Evolutionary conservation across 2,797 vertebrate genomes (phyloP).

Genomic region (Oryzias dopingdopingensis): DNA sequence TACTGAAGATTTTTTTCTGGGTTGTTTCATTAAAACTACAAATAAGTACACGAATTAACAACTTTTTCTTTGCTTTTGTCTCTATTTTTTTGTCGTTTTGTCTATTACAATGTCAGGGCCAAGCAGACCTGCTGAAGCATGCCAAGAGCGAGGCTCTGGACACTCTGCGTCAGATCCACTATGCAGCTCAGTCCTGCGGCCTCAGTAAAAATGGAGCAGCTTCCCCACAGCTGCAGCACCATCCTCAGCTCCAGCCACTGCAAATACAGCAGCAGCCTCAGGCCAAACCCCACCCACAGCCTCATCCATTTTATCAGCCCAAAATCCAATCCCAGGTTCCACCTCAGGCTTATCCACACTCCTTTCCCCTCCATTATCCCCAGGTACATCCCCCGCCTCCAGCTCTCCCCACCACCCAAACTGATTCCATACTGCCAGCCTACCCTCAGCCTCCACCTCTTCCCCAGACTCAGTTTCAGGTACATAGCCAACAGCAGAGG

Average conservation of each 20-base stretch:
- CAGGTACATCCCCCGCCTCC: constrained; percentile 27
- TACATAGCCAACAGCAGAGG: constrained; percentile 62
- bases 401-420: constrained; percentile 45
- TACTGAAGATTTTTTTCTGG: not conserved
- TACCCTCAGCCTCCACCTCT: constrained; percentile 59
- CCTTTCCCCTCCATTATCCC: constrained; percentile 36
- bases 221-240: constrained; percentile 71
- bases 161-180: constrained; percentile 91
- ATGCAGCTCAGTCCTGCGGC: constrained; percentile 88
- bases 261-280: constrained; percentile 50
- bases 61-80: not conserved
- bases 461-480: constrained; percentile 39
- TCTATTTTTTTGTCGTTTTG: not conserved
- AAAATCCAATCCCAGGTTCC: constrained; percentile 40
- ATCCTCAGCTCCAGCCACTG: constrained; percentile 43
- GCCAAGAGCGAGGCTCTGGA: constrained; percentile 88
- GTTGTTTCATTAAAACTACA: too few species aligned
- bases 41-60: not conserved
- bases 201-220: constrained; percentile 84
- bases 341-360: constrained; percentile 44
- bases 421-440: constrained; percentile 54
- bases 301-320: constrained; percentile 30
- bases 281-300: constrained; percentile 40
- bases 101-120: constrained; percentile 74
- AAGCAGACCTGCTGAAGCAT: constrained; percentile 89